phyloP scores from a whole-genome alignment of 37 sponge, comb jelly and placozoan genomes.

The Bolinopsis microptera region DNA sequence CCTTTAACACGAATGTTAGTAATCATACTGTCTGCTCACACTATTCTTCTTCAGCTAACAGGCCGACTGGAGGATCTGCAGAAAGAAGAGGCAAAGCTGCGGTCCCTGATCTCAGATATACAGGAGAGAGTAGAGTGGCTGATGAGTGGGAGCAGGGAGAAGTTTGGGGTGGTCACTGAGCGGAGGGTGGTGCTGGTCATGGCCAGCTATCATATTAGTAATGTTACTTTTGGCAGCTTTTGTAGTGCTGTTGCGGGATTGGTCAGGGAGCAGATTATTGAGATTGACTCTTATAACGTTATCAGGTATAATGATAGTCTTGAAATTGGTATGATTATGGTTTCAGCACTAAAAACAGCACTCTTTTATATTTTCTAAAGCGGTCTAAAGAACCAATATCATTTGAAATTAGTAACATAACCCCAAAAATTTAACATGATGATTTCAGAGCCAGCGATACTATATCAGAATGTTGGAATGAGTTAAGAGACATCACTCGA shows the following conservation, averaged over 20 bases:
- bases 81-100: background rate
- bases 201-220: background rate
- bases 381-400: too few species aligned
- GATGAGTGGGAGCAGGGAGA: background rate
- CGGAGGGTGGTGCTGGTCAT: background rate
- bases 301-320: background rate
- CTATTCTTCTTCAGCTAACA: slow-evolving; percentile 1
- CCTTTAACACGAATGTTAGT: too few species aligned
- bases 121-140: slow-evolving; percentile 28
- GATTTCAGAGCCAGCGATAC: background rate
- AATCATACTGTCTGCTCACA: too few species aligned
- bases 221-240: slow-evolving; percentile 28
- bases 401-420: too few species aligned
- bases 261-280: slow-evolving; percentile 6
- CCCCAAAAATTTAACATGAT: too few species aligned
- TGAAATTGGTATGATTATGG: background rate
- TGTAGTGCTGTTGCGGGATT: slow-evolving; percentile 11
- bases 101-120: background rate
- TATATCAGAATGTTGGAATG: background rate
- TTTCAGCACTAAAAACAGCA: too few species aligned
- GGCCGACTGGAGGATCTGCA: background rate
- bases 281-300: slow-evolving; percentile 27
- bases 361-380: too few species aligned
- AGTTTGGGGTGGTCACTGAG: slow-evolving; percentile 34
- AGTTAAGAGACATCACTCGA: background rate